Conservation (phyloP, 2,113 vertebrate species). For the Agelaius phoeniceus region DNA sequence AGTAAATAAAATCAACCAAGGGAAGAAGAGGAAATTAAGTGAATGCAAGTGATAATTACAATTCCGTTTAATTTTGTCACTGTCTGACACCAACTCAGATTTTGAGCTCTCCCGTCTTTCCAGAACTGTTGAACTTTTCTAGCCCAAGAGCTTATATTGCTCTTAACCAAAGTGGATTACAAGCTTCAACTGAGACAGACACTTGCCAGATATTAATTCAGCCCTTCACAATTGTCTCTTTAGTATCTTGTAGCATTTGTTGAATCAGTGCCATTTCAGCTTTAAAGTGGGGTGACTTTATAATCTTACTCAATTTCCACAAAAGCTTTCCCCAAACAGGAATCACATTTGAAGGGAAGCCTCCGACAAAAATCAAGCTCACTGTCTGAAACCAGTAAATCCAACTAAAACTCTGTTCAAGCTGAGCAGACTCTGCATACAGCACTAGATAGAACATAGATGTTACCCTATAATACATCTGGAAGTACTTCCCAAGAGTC, state of each 20-base stretch:
- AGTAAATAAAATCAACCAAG: background rate
- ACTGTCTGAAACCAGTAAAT: background rate
- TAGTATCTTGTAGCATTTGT: background rate
- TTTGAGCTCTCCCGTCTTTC: background rate
- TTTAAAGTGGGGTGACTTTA: background rate
- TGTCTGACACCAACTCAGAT: background rate
- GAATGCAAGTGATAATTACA: slow-evolving; percentile 5
- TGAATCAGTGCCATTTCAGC: background rate
- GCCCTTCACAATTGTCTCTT: background rate
- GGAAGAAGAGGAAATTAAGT: background rate
- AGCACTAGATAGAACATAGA: background rate
- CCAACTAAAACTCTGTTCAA: background rate
- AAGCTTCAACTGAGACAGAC: background rate
- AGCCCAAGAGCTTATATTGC: background rate
- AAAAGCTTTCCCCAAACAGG: background rate
- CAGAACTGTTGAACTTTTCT: background rate
- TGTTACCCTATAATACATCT: background rate
- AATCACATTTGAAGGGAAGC: background rate
- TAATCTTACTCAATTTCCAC: background rate
- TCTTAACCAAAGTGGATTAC: background rate
- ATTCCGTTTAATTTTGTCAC: background rate
- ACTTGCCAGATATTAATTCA: background rate
- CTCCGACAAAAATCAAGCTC: background rate
- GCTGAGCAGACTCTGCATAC: background rate
- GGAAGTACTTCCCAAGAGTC: background rate